Conservation (phyloP, 2,797 vertebrate genomes). For the Ctenosaura bakeri region DNA sequence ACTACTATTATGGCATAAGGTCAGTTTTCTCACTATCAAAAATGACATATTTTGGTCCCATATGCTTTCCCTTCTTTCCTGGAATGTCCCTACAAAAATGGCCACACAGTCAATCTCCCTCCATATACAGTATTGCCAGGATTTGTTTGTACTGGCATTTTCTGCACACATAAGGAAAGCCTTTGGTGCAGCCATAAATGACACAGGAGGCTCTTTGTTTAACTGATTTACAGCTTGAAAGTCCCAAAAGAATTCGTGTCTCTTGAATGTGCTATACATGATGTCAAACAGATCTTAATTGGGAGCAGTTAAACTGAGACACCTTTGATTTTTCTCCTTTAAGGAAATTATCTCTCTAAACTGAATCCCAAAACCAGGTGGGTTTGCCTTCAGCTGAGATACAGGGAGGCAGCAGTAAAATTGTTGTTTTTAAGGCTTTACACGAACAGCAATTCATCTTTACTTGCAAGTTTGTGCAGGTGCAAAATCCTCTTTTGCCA, state of each 20-base stretch:
- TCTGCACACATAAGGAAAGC: neutral
- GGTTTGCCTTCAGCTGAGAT: conserved; percentile 21
- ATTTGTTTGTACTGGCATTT: conserved; percentile 8
- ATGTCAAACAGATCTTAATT: conserved; percentile 12
- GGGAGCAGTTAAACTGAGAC: conserved; percentile 16
- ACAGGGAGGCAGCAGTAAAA: neutral
- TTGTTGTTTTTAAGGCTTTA: neutral
- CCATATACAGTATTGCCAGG: neutral
- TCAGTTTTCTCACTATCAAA: too few species aligned
- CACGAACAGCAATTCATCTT: neutral
- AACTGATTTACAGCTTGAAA: conserved; percentile 25
- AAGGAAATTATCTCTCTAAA: neutral
- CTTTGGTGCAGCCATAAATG: conserved; percentile 8
- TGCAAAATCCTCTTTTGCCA: neutral
- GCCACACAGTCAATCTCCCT: neutral
- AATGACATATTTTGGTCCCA: neutral
- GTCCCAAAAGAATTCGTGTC: conserved; percentile 7
- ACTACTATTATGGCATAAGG: too few species aligned
- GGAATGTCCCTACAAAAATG: neutral
- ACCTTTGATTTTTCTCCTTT: conserved; percentile 22
- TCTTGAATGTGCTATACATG: neutral
- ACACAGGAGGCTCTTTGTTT: conserved; percentile 30
- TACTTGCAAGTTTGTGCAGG: neutral
- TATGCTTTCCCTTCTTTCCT: too few species aligned
- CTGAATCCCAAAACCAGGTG: conserved; percentile 28